A percentile compares a stretch with the other conserved stretches of the same genome.
Conservation (phyloP, 2,888 invertebrate genomes). For the Flabesymbios commensalis region DNA sequence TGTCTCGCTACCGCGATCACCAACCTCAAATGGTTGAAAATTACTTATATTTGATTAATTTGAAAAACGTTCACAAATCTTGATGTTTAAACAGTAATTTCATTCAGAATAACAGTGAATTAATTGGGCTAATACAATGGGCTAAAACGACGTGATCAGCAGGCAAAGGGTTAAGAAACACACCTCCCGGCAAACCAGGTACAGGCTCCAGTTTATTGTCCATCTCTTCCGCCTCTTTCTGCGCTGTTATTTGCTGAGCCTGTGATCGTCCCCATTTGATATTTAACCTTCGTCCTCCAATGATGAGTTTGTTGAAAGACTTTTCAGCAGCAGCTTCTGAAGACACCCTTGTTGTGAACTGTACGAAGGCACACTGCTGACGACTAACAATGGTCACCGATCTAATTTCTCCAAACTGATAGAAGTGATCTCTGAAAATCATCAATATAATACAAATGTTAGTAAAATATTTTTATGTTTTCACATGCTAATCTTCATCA, state of each 20-base stretch:
- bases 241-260: constrained; percentile 62
- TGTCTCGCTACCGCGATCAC: too few species aligned
- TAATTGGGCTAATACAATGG: too few species aligned
- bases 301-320: constrained; percentile 88
- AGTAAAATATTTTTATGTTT: background rate
- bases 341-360: constrained; percentile 86
- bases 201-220: constrained; percentile 69
- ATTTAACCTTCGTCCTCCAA: constrained; percentile 79
- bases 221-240: constrained; percentile 28
- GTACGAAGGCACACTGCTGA: constrained; percentile 93
- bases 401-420: constrained; percentile 97
- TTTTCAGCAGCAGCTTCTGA: constrained; percentile 79
- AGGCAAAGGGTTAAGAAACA: constrained; percentile 12
- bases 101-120: background rate
- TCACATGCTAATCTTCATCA: too few species aligned
- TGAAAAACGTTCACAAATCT: too few species aligned
- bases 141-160: too few species aligned
- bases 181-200: constrained; percentile 74
- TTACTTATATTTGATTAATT: too few species aligned
- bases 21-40: too few species aligned
- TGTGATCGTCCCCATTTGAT: constrained; percentile 99
- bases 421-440: constrained; percentile 82
- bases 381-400: constrained; percentile 88
- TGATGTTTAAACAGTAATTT: too few species aligned
- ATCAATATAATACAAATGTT: background rate